These are phyloP conservation scores for Tryphoninae sp. DNA, from an alignment of 2,888 invertebrate genomes.

Conservation along the genomic window DNA sequence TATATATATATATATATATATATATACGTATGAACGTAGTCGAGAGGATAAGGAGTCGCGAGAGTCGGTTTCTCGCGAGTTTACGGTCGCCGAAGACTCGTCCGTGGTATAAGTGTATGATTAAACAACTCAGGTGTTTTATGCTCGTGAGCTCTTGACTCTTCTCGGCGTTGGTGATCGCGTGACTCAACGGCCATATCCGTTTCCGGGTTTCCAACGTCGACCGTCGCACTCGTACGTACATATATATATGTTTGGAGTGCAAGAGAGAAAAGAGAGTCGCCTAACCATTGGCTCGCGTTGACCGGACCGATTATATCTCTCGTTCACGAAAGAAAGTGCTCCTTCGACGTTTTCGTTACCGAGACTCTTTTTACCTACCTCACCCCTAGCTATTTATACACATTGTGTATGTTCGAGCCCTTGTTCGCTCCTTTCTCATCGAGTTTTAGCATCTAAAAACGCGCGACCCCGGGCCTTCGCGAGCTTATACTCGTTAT, in stretches of 20 bases:
- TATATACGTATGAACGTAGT: conserved; percentile 22
- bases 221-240: conserved; percentile 68
- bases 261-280: neutral
- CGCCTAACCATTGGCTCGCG: conserved; percentile 73
- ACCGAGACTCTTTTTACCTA: conserved; percentile 46
- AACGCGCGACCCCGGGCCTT: conserved; percentile 13
- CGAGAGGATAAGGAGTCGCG: neutral
- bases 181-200: conserved; percentile 80
- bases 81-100: conserved; percentile 68
- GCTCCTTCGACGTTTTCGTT: conserved; percentile 67
- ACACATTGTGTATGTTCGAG: conserved; percentile 61
- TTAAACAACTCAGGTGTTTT: conserved; percentile 80
- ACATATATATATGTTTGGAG: conserved; percentile 20
- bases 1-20: neutral
- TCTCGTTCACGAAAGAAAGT: conserved; percentile 62
- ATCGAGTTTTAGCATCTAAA: conserved; percentile 62
- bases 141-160: conserved; percentile 70
- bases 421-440: conserved; percentile 60
- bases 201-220: conserved; percentile 78
- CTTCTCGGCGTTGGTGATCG: conserved; percentile 70
- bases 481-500: conserved; percentile 47
- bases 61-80: conserved; percentile 50
- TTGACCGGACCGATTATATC: conserved; percentile 65
- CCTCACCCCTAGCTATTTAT: conserved; percentile 10
- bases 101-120: conserved; percentile 72